A percentile compares a stretch with the other conserved stretches of the same genome.
phyloP scores from a whole-genome alignment of 2,113 vertebrate genomes.

The Festucalex cinctus region DNA sequence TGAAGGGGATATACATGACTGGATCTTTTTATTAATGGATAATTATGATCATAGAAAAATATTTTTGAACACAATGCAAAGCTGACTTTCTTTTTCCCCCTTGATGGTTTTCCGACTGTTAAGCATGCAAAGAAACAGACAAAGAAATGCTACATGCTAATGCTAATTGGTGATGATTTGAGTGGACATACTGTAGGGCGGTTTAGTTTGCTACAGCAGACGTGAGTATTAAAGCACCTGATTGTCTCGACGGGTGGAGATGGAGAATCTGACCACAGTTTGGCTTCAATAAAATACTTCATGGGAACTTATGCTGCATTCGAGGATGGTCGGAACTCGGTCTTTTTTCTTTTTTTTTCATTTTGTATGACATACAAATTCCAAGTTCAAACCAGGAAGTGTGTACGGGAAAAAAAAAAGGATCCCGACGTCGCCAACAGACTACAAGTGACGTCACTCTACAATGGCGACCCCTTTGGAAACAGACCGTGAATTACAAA shows the following conservation, averaged over 20 bases:
- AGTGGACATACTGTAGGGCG: not conserved
- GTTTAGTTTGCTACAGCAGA: not conserved
- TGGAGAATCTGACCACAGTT: not conserved
- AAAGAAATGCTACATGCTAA: not conserved
- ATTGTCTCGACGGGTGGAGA: not conserved
- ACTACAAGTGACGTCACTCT: too few species aligned
- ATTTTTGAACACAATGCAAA: not conserved
- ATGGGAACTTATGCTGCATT: not conserved
- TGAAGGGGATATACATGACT: not conserved
- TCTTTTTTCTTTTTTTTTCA: too few species aligned
- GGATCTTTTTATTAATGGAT: not conserved
- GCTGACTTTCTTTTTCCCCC: not conserved
- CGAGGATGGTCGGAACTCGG: too few species aligned
- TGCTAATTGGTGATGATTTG: not conserved
- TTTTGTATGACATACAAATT: too few species aligned
- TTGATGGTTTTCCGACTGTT: not conserved
- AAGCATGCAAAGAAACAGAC: not conserved
- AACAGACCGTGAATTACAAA: too few species aligned
- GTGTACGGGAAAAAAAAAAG: too few species aligned
- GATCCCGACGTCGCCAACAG: too few species aligned
- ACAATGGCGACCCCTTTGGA: too few species aligned
- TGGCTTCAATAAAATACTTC: not conserved
- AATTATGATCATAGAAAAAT: not conserved
- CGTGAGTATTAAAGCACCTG: slow-evolving; percentile 3
- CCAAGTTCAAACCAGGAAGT: too few species aligned